These are phyloP conservation scores for Cotesia vestalis DNA, from an alignment of 1,140 invertebrate species.

Conservation along the genomic window DNA sequence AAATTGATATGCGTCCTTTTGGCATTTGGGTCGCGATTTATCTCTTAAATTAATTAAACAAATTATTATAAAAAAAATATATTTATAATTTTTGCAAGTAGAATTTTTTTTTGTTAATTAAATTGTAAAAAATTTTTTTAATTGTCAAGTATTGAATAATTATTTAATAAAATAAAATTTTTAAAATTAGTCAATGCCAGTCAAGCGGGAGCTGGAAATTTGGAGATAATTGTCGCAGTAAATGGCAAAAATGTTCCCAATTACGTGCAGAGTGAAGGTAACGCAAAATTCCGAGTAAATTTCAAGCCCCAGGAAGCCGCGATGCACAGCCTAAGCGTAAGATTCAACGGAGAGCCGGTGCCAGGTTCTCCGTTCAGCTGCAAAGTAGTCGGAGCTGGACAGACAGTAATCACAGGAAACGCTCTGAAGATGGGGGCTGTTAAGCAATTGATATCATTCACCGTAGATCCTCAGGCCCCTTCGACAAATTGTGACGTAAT, in stretches of 20 bases:
- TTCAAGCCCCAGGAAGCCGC: constrained; percentile 95
- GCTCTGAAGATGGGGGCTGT: constrained; percentile 73
- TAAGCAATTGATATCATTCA: constrained; percentile 69
- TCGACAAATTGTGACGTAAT: constrained; percentile 71
- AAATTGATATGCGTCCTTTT: too few relatives aligned
- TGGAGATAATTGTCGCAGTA: constrained; percentile 98
- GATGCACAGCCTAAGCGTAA: constrained; percentile 86
- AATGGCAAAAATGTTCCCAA: constrained; percentile 97
- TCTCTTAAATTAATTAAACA: too few relatives aligned
- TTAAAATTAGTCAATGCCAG: constrained; percentile 75
- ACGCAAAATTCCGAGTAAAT: constrained; percentile 94
- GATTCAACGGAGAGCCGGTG: constrained; percentile 96
- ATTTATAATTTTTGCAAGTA: neutral
- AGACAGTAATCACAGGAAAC: constrained; percentile 70
- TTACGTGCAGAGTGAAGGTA: constrained; percentile 97
- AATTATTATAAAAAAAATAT: neutral
- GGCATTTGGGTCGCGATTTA: too few relatives aligned
- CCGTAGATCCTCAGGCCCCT: constrained; percentile 69
- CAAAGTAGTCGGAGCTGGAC: constrained; percentile 74
- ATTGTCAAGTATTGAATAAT: neutral
- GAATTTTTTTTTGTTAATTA: neutral
- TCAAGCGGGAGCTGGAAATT: constrained; percentile 89
- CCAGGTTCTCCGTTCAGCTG: constrained; percentile 92
- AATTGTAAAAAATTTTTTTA: too few relatives aligned
- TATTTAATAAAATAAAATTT: constrained; percentile 16